Base-by-base conservation (phyloP, 2,113 vertebrate species). In the Ciconia boyciana region DNA sequence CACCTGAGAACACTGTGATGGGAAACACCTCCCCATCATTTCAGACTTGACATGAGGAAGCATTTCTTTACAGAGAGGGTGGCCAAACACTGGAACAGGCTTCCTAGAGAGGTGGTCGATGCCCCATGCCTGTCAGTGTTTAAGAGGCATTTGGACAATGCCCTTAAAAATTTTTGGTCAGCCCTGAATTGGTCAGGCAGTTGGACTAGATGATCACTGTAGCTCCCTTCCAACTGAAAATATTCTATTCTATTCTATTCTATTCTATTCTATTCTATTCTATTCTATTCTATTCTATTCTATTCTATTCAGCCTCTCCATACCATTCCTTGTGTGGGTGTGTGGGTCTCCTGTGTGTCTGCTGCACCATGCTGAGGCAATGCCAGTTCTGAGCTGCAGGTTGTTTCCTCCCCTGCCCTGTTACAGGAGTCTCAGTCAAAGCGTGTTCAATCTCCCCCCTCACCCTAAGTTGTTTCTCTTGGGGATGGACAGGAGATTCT, bases 161-260 rank as follows among this genome's bases (percentile, higher is more conserved):
- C 11, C 31, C 10, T 36, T 54, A 61, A 22, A 25, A 36, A 7
- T 17, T 83, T 28, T 7, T 21, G 26, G 22, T 64, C 48, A 87
- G 28, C 58, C 82, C 61, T 70, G 20, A 51, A 46, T 0, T 3
- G 17, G 13, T 36, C 68, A 10, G 44, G 44, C 54, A 26, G 13
- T 12, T 25, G 46, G 90, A 69, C 22, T 1, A 8, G 11, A 13
- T 29, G 41, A 16, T 1, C 7, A 0, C 1, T 24, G 28, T 9
- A 26, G 8, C 39, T 39, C 65, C 31, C 51, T 70, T 16, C 19
- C 72, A 49, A 17, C 43, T 72, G 44, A 62, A 89, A 79, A 58
- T 4, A 58, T 0, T 20, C 44, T 29, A 8, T n/a, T 49, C 39
- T 46, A 7, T 15, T 31, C 51, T 2, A 65, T 24, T 51, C 49